Base-by-base conservation (phyloP, 2,888 invertebrate genomes). In the Dysmachus trigonus region DNA sequence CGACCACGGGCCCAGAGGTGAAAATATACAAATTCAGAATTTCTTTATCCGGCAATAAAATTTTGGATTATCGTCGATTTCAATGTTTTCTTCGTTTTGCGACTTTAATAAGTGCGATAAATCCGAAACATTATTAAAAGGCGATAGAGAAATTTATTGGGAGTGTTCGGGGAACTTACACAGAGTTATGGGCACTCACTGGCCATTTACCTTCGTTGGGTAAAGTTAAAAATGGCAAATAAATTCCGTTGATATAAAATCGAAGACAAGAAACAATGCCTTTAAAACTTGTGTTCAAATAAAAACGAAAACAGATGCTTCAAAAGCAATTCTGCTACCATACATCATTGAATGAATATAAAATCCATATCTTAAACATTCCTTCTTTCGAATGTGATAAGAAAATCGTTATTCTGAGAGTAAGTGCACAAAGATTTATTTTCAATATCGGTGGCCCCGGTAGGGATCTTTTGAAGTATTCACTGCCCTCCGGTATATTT, bases 61-160 rank as follows among this genome's bases (percentile, higher is more conserved):
- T 79, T 79, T 51, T 51, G 79, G 79, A 79, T 79, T 79, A 79
- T 79, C 79, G 47, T 1, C 38, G 47, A 33, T 79, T 79, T 79
- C 33, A 79, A n/a, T 79, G 13, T 47, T 27, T 79, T 79, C 30
- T 51, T 79, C 35, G 33, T 79, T 79, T 79, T 79, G 47, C 76
- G 38, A 22, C 38, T 76, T 33, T 31, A 76, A 76, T 76, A 76
- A 76, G 33, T 18, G 76, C 76, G 35, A 76, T 76, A 76, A 76
- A 76, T 76, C 38, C 38, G 35, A 18, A 22, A 76, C 38, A 38
- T 76, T 76, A 76, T 76, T 76, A 76, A 35, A 33, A 76, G 76
- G 33, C 38, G 76, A 76, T 76, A 76, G 38, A 38, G 38, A 76
- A 76, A 76, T 76, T 76, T 76, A 76, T 76, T 22, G 22, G 33